These are phyloP conservation scores for Zosterops pallidus DNA, from an alignment of 2,113 vertebrate genomes.

Conservation along the genomic window DNA sequence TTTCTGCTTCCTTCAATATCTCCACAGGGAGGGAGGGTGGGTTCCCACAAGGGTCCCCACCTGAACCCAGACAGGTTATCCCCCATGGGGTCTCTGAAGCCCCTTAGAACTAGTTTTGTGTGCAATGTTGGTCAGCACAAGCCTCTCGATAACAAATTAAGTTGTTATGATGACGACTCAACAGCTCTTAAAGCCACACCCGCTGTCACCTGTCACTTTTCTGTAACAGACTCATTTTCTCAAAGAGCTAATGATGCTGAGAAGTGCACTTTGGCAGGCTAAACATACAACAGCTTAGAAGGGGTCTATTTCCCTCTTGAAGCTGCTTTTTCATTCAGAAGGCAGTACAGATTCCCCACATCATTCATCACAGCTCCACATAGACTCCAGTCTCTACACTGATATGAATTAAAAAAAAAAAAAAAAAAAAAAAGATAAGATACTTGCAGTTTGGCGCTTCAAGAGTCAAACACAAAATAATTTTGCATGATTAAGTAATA, in stretches of 20 bases:
- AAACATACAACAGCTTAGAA: neutral
- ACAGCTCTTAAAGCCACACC: neutral
- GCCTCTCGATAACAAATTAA: neutral
- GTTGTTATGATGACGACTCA: neutral
- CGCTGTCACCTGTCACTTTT: neutral
- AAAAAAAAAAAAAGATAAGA: neutral
- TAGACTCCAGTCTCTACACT: neutral
- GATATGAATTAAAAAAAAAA: accelerated
- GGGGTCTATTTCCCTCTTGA: neutral
- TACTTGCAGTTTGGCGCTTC: neutral
- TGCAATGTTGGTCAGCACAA: neutral
- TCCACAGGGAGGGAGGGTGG: neutral
- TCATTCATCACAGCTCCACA: neutral
- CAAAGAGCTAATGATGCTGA: neutral
- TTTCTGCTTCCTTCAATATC: neutral
- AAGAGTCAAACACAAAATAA: conserved; percentile 17
- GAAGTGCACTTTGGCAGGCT: neutral
- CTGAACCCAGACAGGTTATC: neutral
- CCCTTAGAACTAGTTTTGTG: neutral
- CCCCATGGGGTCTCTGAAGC: neutral
- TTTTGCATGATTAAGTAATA: conserved; percentile 47
- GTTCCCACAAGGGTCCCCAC: neutral
- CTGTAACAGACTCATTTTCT: neutral
- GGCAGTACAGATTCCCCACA: neutral
- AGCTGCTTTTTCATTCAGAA: neutral